A percentile compares a stretch with the other conserved stretches of the same genome.
Evolutionary conservation across 2,113 vertebrate species (phyloP).

Genomic region (Australoheros scitulus): DNA sequence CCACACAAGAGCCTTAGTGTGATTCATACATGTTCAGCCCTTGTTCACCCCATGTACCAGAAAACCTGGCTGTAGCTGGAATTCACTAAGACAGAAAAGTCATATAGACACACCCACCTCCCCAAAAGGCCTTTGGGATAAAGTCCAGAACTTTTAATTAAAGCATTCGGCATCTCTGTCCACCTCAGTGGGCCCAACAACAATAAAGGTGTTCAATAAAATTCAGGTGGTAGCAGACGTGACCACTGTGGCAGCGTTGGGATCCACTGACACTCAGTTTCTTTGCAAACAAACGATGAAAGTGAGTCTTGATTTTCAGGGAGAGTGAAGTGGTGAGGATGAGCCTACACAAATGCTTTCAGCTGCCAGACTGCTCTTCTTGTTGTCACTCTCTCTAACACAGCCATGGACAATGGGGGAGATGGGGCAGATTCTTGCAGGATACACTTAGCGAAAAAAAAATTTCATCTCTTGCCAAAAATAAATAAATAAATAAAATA

Average conservation of each 20-base stretch:
- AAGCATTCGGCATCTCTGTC: neutral
- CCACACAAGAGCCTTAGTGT: neutral
- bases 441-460: conserved; percentile 18
- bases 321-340: neutral
- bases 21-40: conserved; percentile 7
- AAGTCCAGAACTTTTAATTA: conserved; percentile 42
- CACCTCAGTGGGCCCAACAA: neutral
- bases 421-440: neutral
- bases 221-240: conserved; percentile 2
- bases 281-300: conserved; percentile 25
- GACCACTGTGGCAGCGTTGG: neutral
- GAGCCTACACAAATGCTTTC: conserved; percentile 42
- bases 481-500: neutral
- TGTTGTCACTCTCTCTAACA: conserved; percentile 12
- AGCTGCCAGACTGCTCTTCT: conserved; percentile 13
- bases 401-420: neutral
- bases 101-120: neutral
- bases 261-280: conserved; percentile 11
- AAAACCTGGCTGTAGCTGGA: neutral
- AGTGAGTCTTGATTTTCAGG: conserved; percentile 18
- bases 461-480: conserved; percentile 19
- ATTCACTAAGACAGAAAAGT: neutral
- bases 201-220: conserved; percentile 60
- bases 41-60: neutral
- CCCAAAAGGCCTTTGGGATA: conserved; percentile 5